Percentiles rank a stretch among this genome's conserved stretches.
Conservation (phyloP, 35 echinoderm and acorn worm genomes). For the Chiridota heheva region DNA sequence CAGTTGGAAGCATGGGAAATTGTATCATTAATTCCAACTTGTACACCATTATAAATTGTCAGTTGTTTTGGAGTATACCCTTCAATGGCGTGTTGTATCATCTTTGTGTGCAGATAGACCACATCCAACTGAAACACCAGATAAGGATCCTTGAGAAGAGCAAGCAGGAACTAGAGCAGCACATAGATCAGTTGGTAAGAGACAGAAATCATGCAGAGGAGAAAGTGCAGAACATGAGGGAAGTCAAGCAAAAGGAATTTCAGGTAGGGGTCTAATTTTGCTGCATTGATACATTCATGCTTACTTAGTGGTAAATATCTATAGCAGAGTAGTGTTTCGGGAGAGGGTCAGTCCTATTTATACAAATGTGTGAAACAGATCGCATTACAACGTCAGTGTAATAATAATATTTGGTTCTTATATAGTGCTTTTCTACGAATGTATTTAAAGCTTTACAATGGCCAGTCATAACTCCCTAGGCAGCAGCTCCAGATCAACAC, state of each 20-base stretch:
- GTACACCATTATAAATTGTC: not conserved
- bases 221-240: conserved; percentile 48
- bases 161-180: conserved; percentile 63
- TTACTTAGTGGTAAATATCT: not conserved
- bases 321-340: not conserved
- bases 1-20: too few relatives aligned
- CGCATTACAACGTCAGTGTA: not conserved
- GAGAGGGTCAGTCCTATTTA: not conserved
- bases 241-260: conserved; percentile 78
- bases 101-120: conserved; percentile 34
- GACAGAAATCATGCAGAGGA: conserved; percentile 62
- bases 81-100: not conserved
- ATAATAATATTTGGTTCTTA: too few relatives aligned
- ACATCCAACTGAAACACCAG: conserved; percentile 55
- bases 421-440: not conserved
- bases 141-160: conserved; percentile 40
- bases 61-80: not conserved
- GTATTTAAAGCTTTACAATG: not conserved
- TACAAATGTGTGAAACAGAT: not conserved
- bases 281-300: not conserved
- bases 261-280: conserved; percentile 41
- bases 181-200: conserved; percentile 73
- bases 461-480: too few relatives aligned
- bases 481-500: too few relatives aligned
- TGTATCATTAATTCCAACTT: not conserved